Conservation (phyloP, 2,888 invertebrate genomes). For the Steinernema carpocapsae region DNA sequence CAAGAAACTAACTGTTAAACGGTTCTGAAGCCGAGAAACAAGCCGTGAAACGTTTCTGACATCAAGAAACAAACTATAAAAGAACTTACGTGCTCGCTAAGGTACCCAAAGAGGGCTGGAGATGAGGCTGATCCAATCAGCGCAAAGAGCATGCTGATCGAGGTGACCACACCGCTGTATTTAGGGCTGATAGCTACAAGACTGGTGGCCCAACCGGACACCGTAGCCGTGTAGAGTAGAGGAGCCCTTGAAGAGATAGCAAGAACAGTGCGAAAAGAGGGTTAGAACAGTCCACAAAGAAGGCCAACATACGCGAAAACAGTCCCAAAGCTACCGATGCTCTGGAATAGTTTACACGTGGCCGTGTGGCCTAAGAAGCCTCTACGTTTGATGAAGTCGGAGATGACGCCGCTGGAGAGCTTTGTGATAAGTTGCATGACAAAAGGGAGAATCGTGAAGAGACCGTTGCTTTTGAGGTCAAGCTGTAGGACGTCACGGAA, state of each 20-base stretch:
- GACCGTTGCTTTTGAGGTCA: neutral
- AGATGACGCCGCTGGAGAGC: neutral
- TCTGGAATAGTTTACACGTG: constrained; percentile 5
- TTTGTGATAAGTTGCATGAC: neutral
- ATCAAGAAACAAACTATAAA: too few species aligned
- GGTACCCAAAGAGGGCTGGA: neutral
- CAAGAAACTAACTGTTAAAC: too few species aligned
- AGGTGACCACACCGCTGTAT: neutral
- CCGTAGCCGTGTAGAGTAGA: neutral
- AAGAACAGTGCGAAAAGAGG: neutral
- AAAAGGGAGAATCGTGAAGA: constrained; percentile 6
- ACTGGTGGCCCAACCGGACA: neutral
- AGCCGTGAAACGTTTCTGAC: too few species aligned
- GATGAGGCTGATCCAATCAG: neutral
- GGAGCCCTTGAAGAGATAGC: too few species aligned
- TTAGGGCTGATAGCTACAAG: neutral
- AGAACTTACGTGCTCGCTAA: neutral
- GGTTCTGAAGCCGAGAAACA: too few species aligned
- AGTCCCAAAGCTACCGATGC: neutral
- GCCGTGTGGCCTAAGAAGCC: neutral
- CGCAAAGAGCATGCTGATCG: neutral
- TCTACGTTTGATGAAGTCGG: neutral
- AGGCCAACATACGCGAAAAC: neutral
- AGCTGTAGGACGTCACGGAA: constrained; percentile 10
- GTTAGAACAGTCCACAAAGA: neutral